Base-by-base conservation (phyloP, 2,888 invertebrate species). In the Artemia sp. region DNA sequence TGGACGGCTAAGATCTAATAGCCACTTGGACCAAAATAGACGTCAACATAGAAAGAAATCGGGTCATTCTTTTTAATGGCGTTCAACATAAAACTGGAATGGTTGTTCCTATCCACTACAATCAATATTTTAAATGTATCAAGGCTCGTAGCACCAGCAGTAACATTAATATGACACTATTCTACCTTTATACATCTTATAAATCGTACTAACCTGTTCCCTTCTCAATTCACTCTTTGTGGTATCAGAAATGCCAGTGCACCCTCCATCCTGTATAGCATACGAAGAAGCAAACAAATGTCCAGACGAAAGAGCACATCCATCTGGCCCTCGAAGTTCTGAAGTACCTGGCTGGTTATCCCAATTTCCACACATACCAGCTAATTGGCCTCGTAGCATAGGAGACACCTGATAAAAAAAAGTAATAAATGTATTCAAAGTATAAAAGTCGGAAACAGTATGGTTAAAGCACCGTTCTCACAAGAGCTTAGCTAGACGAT, bases 331-430 rank as follows among this genome's bases (percentile, higher is more conserved):
- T 19, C 64, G 64, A 24, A 58, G 24, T 10, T 58, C 64, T 8
- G 64, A 58, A n/a, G 64, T 58, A 2, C 64, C 64, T 10, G 64
- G 64, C 64, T 58, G 64, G 11, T 10, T 58, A 9, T 58, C 64
- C 64, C n/a, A 19, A 24, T 58, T 58, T 24, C 64, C 64, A 58
- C 64, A 58, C 64, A 58, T 58, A 10, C 64, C 64, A 11, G 64
- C 64, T 58, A 58, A n/a, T 58, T 58, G 64, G 64, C 64, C 64
- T 8, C 64, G 64, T 24, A 58, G 64, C 64, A 58, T 58, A 8
- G 64, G 64, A 19, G 64, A 58, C 9, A 58, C 64, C 64, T 58
- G 9, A n/a, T n/a, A 58, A 58, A 2, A 24, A 24, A 10, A 58
- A 58, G 24, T 58, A 10, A 9, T 10, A 2, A 53, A 12, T 53